A percentile compares a stretch with the other conserved stretches of the same genome.
These are phyloP conservation scores for Argyresthia goedartella DNA, from an alignment of 2,888 invertebrate genomes.

Conservation along the genomic window DNA sequence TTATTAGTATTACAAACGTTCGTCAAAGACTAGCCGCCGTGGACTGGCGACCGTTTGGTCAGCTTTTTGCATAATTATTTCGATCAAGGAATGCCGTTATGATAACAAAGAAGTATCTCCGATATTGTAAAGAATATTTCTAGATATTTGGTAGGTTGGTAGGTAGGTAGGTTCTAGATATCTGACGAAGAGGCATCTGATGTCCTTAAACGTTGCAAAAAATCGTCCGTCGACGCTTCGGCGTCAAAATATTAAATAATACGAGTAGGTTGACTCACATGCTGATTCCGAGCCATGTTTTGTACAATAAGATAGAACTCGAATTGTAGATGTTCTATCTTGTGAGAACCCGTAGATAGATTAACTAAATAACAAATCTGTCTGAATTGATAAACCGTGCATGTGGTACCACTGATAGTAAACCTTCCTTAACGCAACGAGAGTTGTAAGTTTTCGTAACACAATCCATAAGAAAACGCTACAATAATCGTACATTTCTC, in stretches of 20 bases:
- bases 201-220: not conserved
- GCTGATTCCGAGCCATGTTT: too few relatives aligned
- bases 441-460: slow-evolving; percentile 62
- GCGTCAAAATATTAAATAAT: not conserved
- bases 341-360: slow-evolving; percentile 14
- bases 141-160: not conserved
- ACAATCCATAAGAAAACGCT: slow-evolving; percentile 62
- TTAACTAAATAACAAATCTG: slow-evolving; percentile 32
- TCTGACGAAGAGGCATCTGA: too few relatives aligned
- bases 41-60: slow-evolving; percentile 45
- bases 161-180: too few relatives aligned
- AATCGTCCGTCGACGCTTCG: not conserved
- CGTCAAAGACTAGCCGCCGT: slow-evolving; percentile 63
- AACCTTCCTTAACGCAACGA: slow-evolving; percentile 46
- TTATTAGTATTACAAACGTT: slow-evolving; percentile 53
- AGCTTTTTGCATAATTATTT: slow-evolving; percentile 66
- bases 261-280: too few relatives aligned
- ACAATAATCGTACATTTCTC: slow-evolving; percentile 67
- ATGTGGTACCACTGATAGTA: slow-evolving; percentile 50
- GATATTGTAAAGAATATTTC: slow-evolving; percentile 7
- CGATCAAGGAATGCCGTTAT: slow-evolving; percentile 56
- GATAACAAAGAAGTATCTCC: slow-evolving; percentile 66
- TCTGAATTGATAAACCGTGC: slow-evolving; percentile 58
- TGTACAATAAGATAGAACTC: too few relatives aligned
- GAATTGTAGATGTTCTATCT: too few relatives aligned